These are phyloP conservation scores for Nomada ruficornis DNA, from an alignment of 2,888 invertebrate species.

Conservation along the genomic window DNA sequence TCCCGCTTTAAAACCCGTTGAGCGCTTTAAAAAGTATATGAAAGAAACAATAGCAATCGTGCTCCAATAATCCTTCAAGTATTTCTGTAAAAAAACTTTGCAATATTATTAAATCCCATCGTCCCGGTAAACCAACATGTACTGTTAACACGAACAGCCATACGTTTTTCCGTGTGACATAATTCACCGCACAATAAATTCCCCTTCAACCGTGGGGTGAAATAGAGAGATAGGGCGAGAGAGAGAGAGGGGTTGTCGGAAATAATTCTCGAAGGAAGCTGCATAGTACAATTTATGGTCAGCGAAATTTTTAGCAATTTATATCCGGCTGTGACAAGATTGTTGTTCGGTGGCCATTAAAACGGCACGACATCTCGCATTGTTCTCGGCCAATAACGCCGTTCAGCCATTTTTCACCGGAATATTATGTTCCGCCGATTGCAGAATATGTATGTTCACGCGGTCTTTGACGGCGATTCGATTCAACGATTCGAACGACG, in stretches of 20 bases:
- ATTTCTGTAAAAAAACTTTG: no score
- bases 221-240: neutral
- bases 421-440: slow-evolving; percentile 62
- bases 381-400: slow-evolving; percentile 55
- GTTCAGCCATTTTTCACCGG: slow-evolving; percentile 58
- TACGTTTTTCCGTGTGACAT: slow-evolving; percentile 3
- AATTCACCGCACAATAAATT: slow-evolving; percentile 19
- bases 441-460: slow-evolving; percentile 26
- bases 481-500: slow-evolving; percentile 20
- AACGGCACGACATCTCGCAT: slow-evolving; percentile 46
- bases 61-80: no score
- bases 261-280: slow-evolving; percentile 39
- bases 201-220: neutral
- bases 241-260: neutral
- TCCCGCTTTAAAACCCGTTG: no score
- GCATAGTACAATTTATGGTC: slow-evolving; percentile 35
- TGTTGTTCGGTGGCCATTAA: slow-evolving; percentile 53
- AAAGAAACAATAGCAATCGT: no score
- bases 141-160: slow-evolving; percentile 11
- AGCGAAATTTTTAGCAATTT: slow-evolving; percentile 50
- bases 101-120: no score
- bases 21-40: no score
- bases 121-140: neutral
- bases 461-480: slow-evolving; percentile 11
- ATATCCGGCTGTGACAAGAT: slow-evolving; percentile 34